Evolutionary conservation across 2,888 invertebrate genomes (phyloP).

Genomic region (Drosophila nr. perissopoda): DNA sequence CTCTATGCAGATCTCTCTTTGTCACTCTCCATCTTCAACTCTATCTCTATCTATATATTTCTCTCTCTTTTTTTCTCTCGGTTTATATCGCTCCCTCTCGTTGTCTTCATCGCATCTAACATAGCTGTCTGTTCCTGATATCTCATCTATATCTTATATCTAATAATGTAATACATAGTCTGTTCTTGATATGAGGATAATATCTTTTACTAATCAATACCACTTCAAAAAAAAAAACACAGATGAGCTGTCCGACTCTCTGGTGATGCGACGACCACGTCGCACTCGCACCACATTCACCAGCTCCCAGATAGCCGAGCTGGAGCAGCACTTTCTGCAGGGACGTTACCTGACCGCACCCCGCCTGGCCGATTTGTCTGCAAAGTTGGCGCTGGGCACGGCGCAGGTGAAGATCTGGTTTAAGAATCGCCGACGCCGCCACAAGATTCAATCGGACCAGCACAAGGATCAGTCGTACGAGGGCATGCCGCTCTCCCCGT

Average conservation of each 20-base stretch:
- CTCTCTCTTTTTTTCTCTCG: neutral
- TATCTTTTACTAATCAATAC: neutral
- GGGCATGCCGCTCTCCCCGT: constrained; percentile 70
- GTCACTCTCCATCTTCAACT: neutral
- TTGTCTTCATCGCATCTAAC: too few relatives aligned
- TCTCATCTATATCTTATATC: too few relatives aligned
- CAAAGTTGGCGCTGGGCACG: constrained; percentile 69
- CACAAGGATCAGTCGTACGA: constrained; percentile 70
- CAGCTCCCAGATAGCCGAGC: constrained; percentile 72
- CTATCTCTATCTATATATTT: too few relatives aligned
- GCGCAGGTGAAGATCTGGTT: constrained; percentile 81
- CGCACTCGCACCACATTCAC: constrained; percentile 80
- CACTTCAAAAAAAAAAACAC: neutral
- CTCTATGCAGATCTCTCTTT: neutral
- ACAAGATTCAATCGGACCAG: constrained; percentile 74
- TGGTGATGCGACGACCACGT: constrained; percentile 77
- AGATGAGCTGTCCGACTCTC: constrained; percentile 73
- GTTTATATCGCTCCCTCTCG: neutral
- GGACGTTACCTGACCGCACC: constrained; percentile 75
- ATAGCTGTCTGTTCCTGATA: too few relatives aligned
- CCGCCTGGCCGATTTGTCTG: constrained; percentile 71
- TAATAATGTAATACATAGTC: too few relatives aligned
- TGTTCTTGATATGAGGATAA: neutral
- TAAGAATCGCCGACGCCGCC: constrained; percentile 80
- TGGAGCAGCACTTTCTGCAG: constrained; percentile 78